Conservation (phyloP, 2,797 vertebrate species). For the Sciaenops ocellatus region DNA sequence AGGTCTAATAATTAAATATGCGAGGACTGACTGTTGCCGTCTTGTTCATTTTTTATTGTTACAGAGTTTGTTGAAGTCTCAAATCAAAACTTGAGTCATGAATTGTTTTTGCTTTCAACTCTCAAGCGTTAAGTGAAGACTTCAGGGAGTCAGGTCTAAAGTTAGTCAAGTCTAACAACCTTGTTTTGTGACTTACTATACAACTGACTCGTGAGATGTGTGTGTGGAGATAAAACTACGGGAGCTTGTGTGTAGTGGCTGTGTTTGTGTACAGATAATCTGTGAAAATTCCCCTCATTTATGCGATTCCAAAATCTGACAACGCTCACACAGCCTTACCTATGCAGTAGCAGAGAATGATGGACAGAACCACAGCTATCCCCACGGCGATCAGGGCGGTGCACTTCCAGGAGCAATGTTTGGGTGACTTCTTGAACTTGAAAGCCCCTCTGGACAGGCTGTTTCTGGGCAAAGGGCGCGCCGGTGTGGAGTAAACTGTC, state of each 20-base stretch:
- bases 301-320: not conserved
- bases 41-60: not conserved
- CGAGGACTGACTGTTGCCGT: not conserved
- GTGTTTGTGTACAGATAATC: constrained; percentile 12
- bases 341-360: constrained; percentile 98
- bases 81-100: not conserved
- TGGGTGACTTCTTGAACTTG: constrained; percentile 98
- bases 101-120: not conserved
- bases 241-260: not conserved
- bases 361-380: constrained; percentile 94
- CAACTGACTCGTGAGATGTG: not conserved
- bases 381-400: constrained; percentile 96
- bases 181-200: not conserved
- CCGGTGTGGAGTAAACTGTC: constrained; percentile 97
- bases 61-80: not conserved
- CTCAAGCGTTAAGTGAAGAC: not conserved
- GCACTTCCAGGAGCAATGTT: constrained; percentile 99
- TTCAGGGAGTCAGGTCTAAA: not conserved
- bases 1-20: constrained; percentile 8
- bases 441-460: constrained; percentile 97
- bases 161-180: not conserved
- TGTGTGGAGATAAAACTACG: not conserved
- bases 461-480: constrained; percentile 96
- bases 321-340: constrained; percentile 83
- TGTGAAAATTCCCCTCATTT: not conserved